Percentiles rank a stretch among this genome's conserved stretches.
phyloP scores from a whole-genome alignment of 2,113 vertebrate species.

The Alexandromys fortis region DNA sequence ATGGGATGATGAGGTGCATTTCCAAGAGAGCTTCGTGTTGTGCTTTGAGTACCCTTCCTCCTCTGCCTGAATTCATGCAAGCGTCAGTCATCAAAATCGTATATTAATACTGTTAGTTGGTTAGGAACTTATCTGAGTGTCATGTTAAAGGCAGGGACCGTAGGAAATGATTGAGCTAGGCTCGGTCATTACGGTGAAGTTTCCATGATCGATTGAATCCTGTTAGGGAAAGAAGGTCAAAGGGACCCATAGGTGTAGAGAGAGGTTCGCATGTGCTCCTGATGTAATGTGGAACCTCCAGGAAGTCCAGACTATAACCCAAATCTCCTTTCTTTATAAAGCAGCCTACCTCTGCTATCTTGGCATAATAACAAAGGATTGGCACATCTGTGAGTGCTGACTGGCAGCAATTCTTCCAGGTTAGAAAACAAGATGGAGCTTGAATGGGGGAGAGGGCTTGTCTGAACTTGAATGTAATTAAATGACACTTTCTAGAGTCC shows the following conservation, averaged over 20 bases:
- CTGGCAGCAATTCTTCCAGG: not conserved
- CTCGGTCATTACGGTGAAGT: not conserved
- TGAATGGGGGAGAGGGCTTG: not conserved
- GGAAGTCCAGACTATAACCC: not conserved
- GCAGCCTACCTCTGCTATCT: no score
- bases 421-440: not conserved
- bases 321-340: not conserved
- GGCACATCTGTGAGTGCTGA: not conserved
- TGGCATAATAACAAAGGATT: not conserved
- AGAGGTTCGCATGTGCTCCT: not conserved
- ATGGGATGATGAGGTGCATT: not conserved
- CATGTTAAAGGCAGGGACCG: not conserved
- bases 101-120: not conserved
- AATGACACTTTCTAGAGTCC: not conserved
- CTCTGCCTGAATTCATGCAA: not conserved
- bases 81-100: not conserved
- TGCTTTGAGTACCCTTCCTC: not conserved
- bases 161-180: not conserved
- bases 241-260: not conserved
- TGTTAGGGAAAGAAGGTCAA: not conserved
- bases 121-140: not conserved
- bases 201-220: not conserved
- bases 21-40: not conserved
- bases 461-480: not conserved
- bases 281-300: not conserved